Percentiles rank a stretch among this genome's conserved stretches.
Conservation (phyloP, 2,113 vertebrate species). For the Pitta sordida region DNA sequence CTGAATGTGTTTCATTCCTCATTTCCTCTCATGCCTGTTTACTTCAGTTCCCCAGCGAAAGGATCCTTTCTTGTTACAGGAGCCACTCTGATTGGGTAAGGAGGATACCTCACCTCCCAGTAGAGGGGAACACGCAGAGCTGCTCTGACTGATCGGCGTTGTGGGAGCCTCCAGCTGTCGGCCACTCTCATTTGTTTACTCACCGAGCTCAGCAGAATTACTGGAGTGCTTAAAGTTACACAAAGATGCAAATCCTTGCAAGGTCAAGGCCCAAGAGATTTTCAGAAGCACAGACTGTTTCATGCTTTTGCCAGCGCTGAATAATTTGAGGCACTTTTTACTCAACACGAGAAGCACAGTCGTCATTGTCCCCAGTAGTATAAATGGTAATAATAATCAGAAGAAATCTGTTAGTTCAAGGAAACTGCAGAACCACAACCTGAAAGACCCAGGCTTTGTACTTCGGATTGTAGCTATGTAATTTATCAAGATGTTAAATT, state of each 20-base stretch:
- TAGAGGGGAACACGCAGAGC: neutral
- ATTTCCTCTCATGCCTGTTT: neutral
- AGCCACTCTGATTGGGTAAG: neutral
- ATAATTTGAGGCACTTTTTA: neutral
- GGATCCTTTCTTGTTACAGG: neutral
- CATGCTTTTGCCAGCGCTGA: neutral
- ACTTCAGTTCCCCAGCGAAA: neutral
- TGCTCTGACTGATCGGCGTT: fast-evolving
- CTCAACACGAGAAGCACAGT: neutral
- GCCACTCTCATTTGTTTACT: neutral
- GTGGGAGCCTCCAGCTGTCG: neutral
- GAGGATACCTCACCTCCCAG: neutral
- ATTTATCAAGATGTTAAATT: neutral
- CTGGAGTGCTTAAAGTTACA: neutral
- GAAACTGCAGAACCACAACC: neutral
- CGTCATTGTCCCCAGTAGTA: fast-evolving
- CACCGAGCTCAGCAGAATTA: neutral
- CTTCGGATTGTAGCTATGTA: neutral
- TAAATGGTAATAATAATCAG: neutral
- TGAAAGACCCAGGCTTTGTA: neutral
- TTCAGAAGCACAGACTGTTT: neutral
- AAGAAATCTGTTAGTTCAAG: neutral
- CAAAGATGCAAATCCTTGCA: neutral
- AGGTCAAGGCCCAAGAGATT: neutral
- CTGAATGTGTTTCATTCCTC: neutral